Evolutionary conservation across 2,888 invertebrate species (phyloP), one percentile per base, ranked within the genome.

Genomic region (Amiota minor): DNA sequence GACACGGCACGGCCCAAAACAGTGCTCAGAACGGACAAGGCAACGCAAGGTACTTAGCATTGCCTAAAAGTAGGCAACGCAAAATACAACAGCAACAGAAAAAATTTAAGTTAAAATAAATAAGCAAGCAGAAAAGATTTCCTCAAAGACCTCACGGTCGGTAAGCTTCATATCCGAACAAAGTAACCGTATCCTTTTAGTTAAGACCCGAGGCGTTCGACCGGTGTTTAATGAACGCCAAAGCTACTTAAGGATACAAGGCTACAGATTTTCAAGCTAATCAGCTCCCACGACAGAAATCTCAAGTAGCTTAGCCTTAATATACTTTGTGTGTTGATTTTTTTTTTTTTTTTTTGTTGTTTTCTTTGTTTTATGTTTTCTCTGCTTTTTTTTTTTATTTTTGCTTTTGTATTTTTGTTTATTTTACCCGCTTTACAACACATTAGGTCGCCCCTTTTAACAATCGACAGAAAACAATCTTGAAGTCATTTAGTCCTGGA

Each of bases 261-360:
- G 4, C 35, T 35, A 35, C 35, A 35, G 35, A 35, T 35, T 35
- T 53, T 68, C 23, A 18, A 14, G 67, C 67, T 68, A 68, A 68
- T 68, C 67, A 50, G 67, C 67, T 68, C 53, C 53, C 67, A 46
- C 50, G 53, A 35, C 80, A 84, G 83, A 82, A 84, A 84, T 83
- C 84, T 80, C 83, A 84, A 83, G 84, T 81, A 83, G 83, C 84
- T 83, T 83, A 84, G 79, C 84, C 35, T 83, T 83, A 83, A 83
- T 83, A 84, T 81, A 84, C 84, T 81, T 83, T 83, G 81, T 84
- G 83, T 68, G 10, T 47, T 16, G 59, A 14, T 71, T 47, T 14
- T 70, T 70, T 49, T 35, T 11, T n/a, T 62, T 62, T n/a, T 62
- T 45, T 35, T 35, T 62, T 23, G 62, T 35, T 53, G 12, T 53